Conservation (phyloP, 2,113 vertebrate genomes). For the Bubo blakistoni region DNA sequence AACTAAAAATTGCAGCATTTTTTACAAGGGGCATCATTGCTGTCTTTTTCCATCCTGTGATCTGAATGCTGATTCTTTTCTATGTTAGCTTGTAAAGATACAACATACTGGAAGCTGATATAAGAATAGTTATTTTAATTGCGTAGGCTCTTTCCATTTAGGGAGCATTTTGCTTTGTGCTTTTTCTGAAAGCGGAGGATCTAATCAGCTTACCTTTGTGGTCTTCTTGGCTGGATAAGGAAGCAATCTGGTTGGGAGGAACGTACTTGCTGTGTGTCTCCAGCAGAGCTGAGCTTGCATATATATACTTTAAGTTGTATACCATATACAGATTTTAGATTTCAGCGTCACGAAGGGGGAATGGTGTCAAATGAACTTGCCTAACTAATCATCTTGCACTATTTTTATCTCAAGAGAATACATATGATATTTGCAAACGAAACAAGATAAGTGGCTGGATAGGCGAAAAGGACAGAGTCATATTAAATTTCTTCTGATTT, state of each 20-base stretch:
- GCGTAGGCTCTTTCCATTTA: not conserved
- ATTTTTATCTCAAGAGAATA: slow-evolving; percentile 71
- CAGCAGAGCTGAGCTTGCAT: slow-evolving; percentile 3
- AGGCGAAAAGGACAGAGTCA: slow-evolving; percentile 13
- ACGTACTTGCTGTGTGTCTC: slow-evolving; percentile 42
- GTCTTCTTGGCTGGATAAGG: slow-evolving; percentile 22
- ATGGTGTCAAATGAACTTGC: slow-evolving; percentile 57
- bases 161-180: not conserved
- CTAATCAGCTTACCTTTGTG: slow-evolving; percentile 54
- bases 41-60: not conserved
- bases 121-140: not conserved
- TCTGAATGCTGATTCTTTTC: not conserved
- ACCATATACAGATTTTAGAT: slow-evolving; percentile 60
- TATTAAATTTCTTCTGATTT: slow-evolving; percentile 60
- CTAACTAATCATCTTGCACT: slow-evolving; percentile 64
- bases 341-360: slow-evolving; percentile 52
- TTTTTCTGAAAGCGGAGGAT: slow-evolving; percentile 11
- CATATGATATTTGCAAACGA: slow-evolving; percentile 64
- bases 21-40: not conserved
- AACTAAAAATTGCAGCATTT: not conserved
- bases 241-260: not conserved
- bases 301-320: slow-evolving; percentile 59
- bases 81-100: not conserved
- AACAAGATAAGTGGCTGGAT: slow-evolving; percentile 59
- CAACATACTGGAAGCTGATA: not conserved